These are phyloP conservation scores for Bubo blakistoni DNA, from an alignment of 2,113 vertebrate species.

Conservation along the genomic window DNA sequence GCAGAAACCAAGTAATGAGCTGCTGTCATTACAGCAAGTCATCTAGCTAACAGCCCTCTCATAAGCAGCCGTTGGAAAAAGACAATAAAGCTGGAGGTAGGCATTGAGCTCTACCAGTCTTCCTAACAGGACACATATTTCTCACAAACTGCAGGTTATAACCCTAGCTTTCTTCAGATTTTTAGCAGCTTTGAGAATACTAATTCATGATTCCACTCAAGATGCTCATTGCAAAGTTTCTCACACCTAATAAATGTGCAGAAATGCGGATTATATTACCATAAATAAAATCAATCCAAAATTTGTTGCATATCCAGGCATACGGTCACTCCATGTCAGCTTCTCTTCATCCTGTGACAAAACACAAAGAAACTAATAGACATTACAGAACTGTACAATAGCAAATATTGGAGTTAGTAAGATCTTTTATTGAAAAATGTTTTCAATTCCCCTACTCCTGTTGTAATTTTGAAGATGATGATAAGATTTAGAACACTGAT, in stretches of 20 bases:
- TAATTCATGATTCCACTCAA: background rate
- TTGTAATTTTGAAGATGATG: background rate
- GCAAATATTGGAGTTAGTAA: background rate
- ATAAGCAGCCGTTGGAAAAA: background rate
- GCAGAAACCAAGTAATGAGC: background rate
- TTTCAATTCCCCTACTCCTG: background rate
- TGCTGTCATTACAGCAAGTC: background rate
- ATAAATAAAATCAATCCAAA: constrained; percentile 89
- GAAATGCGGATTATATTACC: constrained; percentile 70
- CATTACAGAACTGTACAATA: background rate
- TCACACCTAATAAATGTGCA: background rate
- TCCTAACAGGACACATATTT: background rate
- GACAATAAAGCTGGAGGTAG: background rate
- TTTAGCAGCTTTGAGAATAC: background rate
- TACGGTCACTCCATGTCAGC: constrained; percentile 87
- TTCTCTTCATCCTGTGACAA: constrained; percentile 79
- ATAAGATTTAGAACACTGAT: background rate
- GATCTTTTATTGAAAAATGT: background rate
- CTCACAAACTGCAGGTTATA: background rate
- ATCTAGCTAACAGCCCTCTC: background rate
- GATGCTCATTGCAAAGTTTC: background rate
- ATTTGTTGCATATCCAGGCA: constrained; percentile 89
- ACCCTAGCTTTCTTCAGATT: background rate
- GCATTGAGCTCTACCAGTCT: background rate
- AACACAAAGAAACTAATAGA: background rate